Base-by-base conservation (phyloP, 2,888 invertebrate genomes). In the Drosophila pseudotakahashii region DNA sequence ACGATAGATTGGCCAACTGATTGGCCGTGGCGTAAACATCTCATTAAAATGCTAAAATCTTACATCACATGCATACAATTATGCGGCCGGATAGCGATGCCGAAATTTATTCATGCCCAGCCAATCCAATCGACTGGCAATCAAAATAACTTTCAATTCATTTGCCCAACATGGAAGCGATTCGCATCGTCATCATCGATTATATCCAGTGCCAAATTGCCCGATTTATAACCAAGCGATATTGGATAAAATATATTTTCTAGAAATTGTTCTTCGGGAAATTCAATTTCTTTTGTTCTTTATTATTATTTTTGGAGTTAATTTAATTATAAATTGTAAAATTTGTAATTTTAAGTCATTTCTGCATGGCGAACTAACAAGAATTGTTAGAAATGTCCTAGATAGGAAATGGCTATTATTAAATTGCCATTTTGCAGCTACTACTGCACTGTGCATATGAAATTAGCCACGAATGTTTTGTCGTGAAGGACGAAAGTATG, bases 21-120 rank as follows among this genome's bases (percentile, higher is more conserved):
- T 51, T 64, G 63, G 23, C 36, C 50, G 34, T 50, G 58, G 53
- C 52, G 73, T 64, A 67, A 73, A 73, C 55, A 73, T 71, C 62
- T 81, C 70, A 82, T 82, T 87, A 81, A 77, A 81, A 82, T 82
- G 81, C 81, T 75, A 81, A 82, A 84, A 73, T 77, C 81, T 84
- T 77, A 87, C 81, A 78, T 51, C 62, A 61, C 62, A 81, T 82
- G 79, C 79, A 81, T 84, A 72, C 47, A 72, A 80, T 83, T 76
- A 81, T 48, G 32, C 23, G 48, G 30, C 26, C 26, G 26, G 6
- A n/a, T 37, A 39, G 58, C 19, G 53, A 39, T 41, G 39, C 23
- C 53, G 13, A 53, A 84, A 78, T 84, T 71, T 71, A 84, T 81
- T 68, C 84, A 81, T 61, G 47, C 41, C 54, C 55, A 55, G 66